These are phyloP conservation scores for Myotis myotis DNA, from an alignment of 2,797 vertebrate species.

Conservation along the genomic window DNA sequence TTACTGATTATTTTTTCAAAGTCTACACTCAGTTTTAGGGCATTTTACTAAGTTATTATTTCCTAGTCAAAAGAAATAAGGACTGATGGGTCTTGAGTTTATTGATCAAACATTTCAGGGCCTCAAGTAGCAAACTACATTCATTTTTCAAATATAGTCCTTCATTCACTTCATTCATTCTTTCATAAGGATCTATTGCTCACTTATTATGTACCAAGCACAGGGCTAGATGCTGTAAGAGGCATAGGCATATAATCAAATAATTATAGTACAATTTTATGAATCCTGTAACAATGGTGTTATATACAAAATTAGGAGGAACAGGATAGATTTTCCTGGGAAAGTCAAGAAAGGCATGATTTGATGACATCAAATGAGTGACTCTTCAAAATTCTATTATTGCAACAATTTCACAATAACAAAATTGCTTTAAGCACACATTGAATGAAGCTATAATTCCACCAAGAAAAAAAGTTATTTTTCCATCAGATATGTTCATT, in stretches of 20 bases:
- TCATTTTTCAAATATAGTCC: not conserved
- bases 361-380: not conserved
- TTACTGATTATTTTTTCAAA: constrained; percentile 5
- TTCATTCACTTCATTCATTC: not conserved
- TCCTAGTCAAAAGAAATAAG: not conserved
- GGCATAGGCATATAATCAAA: not conserved
- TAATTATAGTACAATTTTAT: not conserved
- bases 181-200: not conserved
- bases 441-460: not conserved
- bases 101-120: not conserved
- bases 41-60: not conserved
- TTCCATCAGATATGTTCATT: not conserved
- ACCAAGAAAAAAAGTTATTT: not conserved
- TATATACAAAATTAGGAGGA: not conserved
- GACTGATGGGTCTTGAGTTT: not conserved
- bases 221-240: not conserved
- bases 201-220: not conserved
- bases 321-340: not conserved
- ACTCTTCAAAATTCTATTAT: not conserved
- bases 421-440: constrained; percentile 26
- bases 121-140: not conserved
- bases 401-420: not conserved
- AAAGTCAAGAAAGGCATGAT: not conserved
- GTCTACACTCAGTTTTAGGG: not conserved
- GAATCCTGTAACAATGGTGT: not conserved